Evolutionary conservation across 2,113 vertebrate genomes (phyloP).

Genomic region (Ciconia stormi): DNA sequence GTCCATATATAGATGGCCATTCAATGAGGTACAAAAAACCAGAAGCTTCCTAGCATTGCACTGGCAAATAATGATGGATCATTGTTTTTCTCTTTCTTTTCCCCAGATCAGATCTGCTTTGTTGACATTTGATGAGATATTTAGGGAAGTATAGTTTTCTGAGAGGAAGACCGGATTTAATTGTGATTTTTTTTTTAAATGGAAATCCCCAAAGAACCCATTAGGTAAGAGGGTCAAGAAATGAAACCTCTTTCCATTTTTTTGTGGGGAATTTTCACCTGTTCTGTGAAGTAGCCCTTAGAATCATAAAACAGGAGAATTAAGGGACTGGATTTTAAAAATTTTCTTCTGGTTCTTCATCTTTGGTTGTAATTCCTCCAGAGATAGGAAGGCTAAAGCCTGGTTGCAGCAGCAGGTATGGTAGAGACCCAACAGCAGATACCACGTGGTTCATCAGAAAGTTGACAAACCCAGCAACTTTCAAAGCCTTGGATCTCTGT

Average conservation of each 20-base stretch:
- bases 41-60: background rate
- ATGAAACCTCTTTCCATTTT: background rate
- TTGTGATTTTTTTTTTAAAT: background rate
- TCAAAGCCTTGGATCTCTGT: background rate
- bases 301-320: background rate
- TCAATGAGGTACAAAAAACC: background rate
- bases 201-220: background rate
- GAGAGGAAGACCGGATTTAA: background rate
- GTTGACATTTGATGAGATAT: background rate
- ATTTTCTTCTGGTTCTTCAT: background rate
- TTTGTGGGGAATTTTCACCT: background rate
- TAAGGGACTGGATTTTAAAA: background rate
- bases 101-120: background rate
- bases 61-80: background rate
- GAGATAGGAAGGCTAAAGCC: background rate
- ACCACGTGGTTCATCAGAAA: background rate
- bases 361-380: background rate
- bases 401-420: background rate
- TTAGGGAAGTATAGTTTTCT: conserved; percentile 13
- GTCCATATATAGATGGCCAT: background rate
- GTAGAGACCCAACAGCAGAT: background rate
- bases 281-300: background rate
- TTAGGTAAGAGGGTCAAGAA: background rate
- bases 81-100: background rate
- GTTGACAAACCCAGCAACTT: background rate